Percentiles rank a stretch among this genome's conserved stretches.
phyloP scores from a whole-genome alignment of 2,113 vertebrate species.

The Lepus timidus region DNA sequence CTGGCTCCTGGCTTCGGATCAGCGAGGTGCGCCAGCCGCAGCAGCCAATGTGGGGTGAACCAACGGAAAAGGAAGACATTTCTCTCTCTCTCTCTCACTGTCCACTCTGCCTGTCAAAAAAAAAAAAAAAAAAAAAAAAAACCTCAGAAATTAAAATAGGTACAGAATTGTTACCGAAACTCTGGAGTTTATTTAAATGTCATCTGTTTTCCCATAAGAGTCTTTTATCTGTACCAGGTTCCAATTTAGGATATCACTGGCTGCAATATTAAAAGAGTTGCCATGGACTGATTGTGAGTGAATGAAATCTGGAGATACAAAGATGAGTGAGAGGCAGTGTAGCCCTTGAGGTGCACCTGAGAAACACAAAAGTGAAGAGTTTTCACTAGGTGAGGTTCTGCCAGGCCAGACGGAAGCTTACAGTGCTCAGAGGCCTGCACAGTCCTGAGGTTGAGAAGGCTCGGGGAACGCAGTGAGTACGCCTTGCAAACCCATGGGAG shows the following conservation, averaged over 20 bases:
- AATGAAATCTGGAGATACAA: background rate
- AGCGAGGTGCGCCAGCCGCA: too few relatives aligned
- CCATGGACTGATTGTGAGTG: background rate
- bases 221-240: background rate
- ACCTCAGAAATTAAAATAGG: conserved; percentile 20
- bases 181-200: background rate
- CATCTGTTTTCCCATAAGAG: background rate
- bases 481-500: background rate
- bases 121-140: background rate
- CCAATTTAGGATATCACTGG: background rate
- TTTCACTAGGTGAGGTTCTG: background rate
- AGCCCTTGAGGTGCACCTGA: background rate
- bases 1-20: too few relatives aligned
- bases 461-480: background rate
- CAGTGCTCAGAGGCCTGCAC: background rate
- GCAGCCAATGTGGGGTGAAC: too few relatives aligned
- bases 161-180: background rate
- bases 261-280: background rate
- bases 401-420: too few relatives aligned
- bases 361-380: background rate
- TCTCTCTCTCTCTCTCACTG: too few relatives aligned
- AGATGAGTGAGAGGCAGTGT: background rate
- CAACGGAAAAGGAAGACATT: too few relatives aligned
- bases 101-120: too few relatives aligned
- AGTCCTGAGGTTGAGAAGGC: background rate